Conservation (phyloP, 2,888 invertebrate species). For the Candidula unifasciata region DNA sequence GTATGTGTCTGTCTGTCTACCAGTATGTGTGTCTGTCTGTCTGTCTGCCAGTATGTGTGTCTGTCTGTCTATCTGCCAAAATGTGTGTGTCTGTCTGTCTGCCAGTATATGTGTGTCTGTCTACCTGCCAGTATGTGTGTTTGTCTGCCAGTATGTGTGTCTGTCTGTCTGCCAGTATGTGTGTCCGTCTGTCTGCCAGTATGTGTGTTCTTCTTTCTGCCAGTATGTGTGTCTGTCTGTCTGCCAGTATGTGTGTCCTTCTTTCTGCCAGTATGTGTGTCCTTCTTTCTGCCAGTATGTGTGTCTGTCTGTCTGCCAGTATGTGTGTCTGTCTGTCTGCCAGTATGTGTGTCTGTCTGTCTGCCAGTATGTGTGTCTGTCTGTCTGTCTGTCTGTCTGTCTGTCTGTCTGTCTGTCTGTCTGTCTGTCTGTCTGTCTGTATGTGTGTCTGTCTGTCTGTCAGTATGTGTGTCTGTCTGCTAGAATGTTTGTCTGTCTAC, state of each 20-base stretch:
- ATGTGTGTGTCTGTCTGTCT: too few species aligned
- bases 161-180: not conserved
- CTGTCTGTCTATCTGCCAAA: too few species aligned
- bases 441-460: not conserved
- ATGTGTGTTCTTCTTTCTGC: too few species aligned
- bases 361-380: not conserved
- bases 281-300: too few species aligned
- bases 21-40: too few species aligned
- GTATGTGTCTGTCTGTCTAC: not conserved
- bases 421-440: not conserved
- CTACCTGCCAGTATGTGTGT: too few species aligned
- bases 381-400: not conserved
- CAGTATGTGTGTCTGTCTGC: not conserved
- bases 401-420: slow-evolving; percentile 7
- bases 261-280: too few species aligned
- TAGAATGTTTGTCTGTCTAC: not conserved
- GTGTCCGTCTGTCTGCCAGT: not conserved
- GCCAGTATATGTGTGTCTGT: too few species aligned
- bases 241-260: too few species aligned
- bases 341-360: not conserved
- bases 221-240: not conserved
- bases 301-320: not conserved
- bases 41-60: too few species aligned
- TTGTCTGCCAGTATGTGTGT: too few species aligned
- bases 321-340: slow-evolving; percentile 7